phyloP scores from a whole-genome alignment of 2,888 invertebrate genomes.

The Carterocephalus palaemon region DNA sequence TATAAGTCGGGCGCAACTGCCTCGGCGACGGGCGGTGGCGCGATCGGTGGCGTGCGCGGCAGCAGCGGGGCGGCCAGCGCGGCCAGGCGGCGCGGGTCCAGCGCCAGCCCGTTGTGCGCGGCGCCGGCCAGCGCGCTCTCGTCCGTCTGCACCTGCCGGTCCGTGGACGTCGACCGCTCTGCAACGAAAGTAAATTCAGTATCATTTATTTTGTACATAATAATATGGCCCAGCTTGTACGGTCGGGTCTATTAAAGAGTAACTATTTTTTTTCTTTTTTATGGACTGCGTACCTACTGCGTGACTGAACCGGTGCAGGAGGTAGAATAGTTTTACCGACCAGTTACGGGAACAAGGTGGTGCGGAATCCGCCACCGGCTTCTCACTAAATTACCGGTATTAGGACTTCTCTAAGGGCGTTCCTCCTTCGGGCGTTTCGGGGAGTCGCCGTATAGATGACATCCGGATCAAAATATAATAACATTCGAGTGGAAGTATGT shows the following conservation, averaged over 20 bases:
- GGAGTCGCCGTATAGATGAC: too few relatives aligned
- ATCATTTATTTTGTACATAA: neutral
- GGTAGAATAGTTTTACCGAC: neutral
- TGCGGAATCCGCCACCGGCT: constrained; percentile 2
- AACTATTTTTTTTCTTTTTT: too few relatives aligned
- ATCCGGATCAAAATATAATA: too few relatives aligned
- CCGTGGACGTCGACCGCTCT: constrained; percentile 51
- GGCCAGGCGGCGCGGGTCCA: constrained; percentile 43
- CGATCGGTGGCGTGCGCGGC: constrained; percentile 27
- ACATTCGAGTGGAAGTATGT: too few relatives aligned
- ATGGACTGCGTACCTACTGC: too few relatives aligned
- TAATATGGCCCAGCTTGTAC: too few relatives aligned
- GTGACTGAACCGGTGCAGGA: neutral
- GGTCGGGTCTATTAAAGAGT: too few relatives aligned
- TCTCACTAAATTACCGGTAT: too few relatives aligned
- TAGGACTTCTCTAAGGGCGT: too few relatives aligned
- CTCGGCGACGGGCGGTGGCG: constrained; percentile 35
- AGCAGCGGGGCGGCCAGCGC: constrained; percentile 32
- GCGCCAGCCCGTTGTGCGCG: constrained; percentile 36
- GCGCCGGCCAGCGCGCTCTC: constrained; percentile 36
- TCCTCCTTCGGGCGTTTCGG: too few relatives aligned
- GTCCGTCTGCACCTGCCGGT: constrained; percentile 63
- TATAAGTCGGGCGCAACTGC: constrained; percentile 34
- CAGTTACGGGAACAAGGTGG: constrained; percentile 7
- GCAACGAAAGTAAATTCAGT: constrained; percentile 19